Percentiles rank a stretch among this genome's conserved stretches.
Conservation (phyloP, 2,113 vertebrate species). For the Seriola aureovittata region DNA sequence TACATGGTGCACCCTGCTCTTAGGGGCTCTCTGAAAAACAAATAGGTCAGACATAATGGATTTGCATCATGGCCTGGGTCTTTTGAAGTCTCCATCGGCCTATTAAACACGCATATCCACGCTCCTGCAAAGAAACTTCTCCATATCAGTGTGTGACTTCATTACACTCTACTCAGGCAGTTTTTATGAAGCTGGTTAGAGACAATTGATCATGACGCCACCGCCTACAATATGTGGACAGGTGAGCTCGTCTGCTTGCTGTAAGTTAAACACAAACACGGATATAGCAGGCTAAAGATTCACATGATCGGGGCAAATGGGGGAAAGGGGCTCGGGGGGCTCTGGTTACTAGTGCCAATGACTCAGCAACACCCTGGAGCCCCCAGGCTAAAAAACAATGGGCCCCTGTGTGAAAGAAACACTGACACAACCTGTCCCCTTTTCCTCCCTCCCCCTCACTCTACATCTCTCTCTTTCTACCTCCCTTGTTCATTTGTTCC, state of each 20-base stretch:
- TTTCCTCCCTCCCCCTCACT: constrained; percentile 37
- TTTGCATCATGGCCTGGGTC: constrained; percentile 32
- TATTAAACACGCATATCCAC: constrained; percentile 30
- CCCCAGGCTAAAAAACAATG: constrained; percentile 73
- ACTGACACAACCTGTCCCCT: constrained; percentile 75
- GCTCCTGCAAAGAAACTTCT: constrained; percentile 26
- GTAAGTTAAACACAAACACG: constrained; percentile 8
- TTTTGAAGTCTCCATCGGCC: constrained; percentile 26
- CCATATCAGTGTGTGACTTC: constrained; percentile 1
- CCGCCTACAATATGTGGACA: constrained; percentile 17
- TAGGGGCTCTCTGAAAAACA: constrained; percentile 42
- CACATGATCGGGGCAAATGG: constrained; percentile 36
- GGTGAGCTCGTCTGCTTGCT: constrained; percentile 25
- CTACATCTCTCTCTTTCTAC: constrained; percentile 41
- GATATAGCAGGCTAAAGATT: constrained; percentile 35
- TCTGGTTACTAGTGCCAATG: constrained; percentile 74
- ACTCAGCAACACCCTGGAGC: constrained; percentile 68
- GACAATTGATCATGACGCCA: background rate
- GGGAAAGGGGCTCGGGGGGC: constrained; percentile 40
- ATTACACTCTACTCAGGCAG: background rate
- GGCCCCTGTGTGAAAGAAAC: constrained; percentile 75
- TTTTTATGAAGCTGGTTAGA: background rate
- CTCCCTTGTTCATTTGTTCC: constrained; percentile 65
- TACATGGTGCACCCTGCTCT: constrained; percentile 20
- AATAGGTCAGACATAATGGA: constrained; percentile 63